Conservation (phyloP, 2,113 vertebrate genomes). For the Delphinapterus leucas region DNA sequence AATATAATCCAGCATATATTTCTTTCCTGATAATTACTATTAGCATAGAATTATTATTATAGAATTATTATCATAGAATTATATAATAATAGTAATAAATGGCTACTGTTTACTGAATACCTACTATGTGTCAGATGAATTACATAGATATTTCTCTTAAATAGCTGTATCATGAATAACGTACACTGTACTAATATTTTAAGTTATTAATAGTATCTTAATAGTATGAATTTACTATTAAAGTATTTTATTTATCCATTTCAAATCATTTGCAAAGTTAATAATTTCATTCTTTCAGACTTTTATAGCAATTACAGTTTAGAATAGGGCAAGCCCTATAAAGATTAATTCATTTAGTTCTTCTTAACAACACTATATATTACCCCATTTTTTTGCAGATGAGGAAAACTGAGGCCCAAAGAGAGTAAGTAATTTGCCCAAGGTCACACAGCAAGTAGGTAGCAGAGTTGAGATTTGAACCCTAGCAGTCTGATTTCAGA, state of each 20-base stretch:
- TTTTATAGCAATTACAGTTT: background rate
- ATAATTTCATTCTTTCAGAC: background rate
- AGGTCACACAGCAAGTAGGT: background rate
- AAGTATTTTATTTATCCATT: constrained; percentile 8
- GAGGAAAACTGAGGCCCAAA: background rate
- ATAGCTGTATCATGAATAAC: background rate
- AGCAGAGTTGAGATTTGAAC: background rate
- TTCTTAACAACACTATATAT: background rate
- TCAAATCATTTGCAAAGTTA: constrained; percentile 1
- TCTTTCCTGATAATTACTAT: background rate
- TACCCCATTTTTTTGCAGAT: background rate
- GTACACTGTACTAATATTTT: background rate
- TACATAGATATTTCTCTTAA: background rate
- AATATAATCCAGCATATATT: background rate
- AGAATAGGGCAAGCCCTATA: background rate
- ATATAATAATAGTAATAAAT: background rate
- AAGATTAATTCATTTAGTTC: background rate
- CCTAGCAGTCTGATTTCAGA: background rate
- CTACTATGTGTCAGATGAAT: background rate
- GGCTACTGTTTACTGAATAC: background rate
- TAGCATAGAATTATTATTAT: background rate
- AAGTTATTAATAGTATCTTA: background rate
- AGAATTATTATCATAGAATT: background rate
- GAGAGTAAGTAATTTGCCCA: background rate
- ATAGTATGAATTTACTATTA: background rate